phyloP scores from a whole-genome alignment of 1,140 invertebrate species.

The Homalodisca vitripennis region DNA sequence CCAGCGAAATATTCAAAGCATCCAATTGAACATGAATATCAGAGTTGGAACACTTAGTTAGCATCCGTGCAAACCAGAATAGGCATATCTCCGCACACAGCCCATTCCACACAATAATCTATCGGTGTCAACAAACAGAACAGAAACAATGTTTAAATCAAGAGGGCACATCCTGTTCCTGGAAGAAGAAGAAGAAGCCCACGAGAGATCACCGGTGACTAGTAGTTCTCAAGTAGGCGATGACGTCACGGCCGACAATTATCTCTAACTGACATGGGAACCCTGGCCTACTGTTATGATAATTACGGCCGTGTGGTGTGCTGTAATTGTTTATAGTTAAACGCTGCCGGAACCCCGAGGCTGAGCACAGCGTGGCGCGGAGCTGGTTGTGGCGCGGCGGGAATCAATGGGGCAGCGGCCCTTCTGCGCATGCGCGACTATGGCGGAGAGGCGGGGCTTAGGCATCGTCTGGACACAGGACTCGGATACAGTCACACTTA shows the following conservation, averaged over 20 bases:
- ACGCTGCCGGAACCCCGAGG: too few relatives aligned
- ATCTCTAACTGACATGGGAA: constrained; percentile 4
- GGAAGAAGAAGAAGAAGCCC: too few relatives aligned
- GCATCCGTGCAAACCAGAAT: too few relatives aligned
- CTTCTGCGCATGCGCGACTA: constrained; percentile 12
- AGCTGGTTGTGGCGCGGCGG: neutral
- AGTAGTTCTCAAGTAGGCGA: neutral
- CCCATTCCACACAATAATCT: too few relatives aligned
- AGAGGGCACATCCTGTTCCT: too few relatives aligned
- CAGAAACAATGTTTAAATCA: too few relatives aligned
- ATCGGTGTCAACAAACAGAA: too few relatives aligned
- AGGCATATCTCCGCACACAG: too few relatives aligned
- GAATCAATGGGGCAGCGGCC: neutral
- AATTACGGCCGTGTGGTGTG: neutral
- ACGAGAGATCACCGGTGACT: neutral
- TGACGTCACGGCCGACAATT: neutral
- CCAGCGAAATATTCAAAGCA: too few relatives aligned
- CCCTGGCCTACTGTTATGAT: constrained; percentile 6
- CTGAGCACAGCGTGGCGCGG: neutral
- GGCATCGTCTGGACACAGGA: neutral
- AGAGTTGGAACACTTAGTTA: too few relatives aligned
- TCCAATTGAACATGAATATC: too few relatives aligned
- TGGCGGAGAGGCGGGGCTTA: constrained; percentile 17
- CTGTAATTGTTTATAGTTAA: constrained; percentile 10
- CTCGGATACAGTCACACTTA: neutral